Base-by-base conservation (phyloP, 2,113 vertebrate genomes). In the Thalassarche chlororhynchos region DNA sequence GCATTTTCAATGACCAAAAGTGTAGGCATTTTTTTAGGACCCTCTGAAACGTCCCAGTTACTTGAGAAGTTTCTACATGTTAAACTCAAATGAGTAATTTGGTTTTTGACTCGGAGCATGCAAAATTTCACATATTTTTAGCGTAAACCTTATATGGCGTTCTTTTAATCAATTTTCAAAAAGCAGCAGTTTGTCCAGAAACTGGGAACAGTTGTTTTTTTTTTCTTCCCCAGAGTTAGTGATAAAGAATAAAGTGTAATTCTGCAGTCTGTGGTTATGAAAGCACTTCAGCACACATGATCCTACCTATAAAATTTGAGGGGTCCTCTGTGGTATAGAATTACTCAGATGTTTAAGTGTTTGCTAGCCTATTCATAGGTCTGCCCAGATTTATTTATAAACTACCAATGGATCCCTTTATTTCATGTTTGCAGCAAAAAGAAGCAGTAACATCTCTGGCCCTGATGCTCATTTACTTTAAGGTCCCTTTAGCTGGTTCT, bases 361-460 rank as follows among this genome's bases (percentile, higher is more conserved):
- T 94, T 81, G 38, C 60, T 90, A n/a, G 47, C 47, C n/a, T 66
- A 28, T 52, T 95, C 62, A 62, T 40, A 66, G 42, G 10, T 86
- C 60, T 94, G 81, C n/a, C 29, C 46, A 83, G 65, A 61, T 76
- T 85, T 93, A 58, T 90, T 90, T 86, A 36, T 81, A 62, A 85
- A 95, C 66, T 60, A 83, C 75, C 42, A 85, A 60, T 47, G 26
- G 42, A 70, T 83, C 62, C 21, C 49, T 95, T 70, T 5, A 16
- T 69, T 93, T 95, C 6, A 1, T 66, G 16, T 66, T 90, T 92
- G 87, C 29, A 70, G 83, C 78, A 85, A 79, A 91, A 96, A 93
- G 70, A 36, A 79, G 40, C 42, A 78, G 87, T 88, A 94, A 83
- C 82, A 80, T 97, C 91, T 91, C 91, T 91, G 78, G 71, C 42